Evolutionary conservation across 2,888 invertebrate species (phyloP), one percentile per base, ranked within the genome.

Genomic region (Rhyacophila evoluta): DNA sequence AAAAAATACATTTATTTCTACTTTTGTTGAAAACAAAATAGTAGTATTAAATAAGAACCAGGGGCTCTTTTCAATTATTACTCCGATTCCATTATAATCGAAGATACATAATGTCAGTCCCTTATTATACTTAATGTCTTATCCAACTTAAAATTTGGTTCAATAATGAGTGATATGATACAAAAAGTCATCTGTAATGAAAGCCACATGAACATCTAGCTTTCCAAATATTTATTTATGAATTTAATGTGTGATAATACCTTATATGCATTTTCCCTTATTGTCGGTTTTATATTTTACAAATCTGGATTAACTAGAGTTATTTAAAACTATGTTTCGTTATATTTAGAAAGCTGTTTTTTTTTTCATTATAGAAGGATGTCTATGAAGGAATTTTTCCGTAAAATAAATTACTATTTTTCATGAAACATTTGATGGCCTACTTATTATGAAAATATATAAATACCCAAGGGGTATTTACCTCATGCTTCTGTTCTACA

Each of bases 191-290:
- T n/a, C n/a, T n/a, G n/a, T n/a, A n/a, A n/a, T n/a, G n/a, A n/a
- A n/a, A n/a, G n/a, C n/a, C n/a, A n/a, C n/a, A n/a, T 19, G 41
- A 55, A 55, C 25, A 55, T 55, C 55, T 55, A 55, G 55, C 55
- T 55, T 55, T 55, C 55, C 55, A 55, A 55, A 55, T 55, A 55
- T 12, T 55, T 55, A 55, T 55, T 55, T 55, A 25, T 25, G 19
- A 55, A 55, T 12, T 55, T 12, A 41, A 55, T 55, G 55, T 55
- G 19, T 19, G 19, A 55, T 55, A 55, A 55, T 55, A 25, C 55
- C 55, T 25, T 19, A 12, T 55, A 55, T 25, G 55, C 1, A 25
- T 55, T 55, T 41, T 55, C 19, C 15, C 19, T 8, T 41, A 15
- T 15, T 41, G 15, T 55, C 25, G 19, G 10, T 8, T 55, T 19